A percentile compares a stretch with the other conserved stretches of the same genome.
Conservation (phyloP, 2,113 vertebrate species). For the Mormyrus iriodes region DNA sequence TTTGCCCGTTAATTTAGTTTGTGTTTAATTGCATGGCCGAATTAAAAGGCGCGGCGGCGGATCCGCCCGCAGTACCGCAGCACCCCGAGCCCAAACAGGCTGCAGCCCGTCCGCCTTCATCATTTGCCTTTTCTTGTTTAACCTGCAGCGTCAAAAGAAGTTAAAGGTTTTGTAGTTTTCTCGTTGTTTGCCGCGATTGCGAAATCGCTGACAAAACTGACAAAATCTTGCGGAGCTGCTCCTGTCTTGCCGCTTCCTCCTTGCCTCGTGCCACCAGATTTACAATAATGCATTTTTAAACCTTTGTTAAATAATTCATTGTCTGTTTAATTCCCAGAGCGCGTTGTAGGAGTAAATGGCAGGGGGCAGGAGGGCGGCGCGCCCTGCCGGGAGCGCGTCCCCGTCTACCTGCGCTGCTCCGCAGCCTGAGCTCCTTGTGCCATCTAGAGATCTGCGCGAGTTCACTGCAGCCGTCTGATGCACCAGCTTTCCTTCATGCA, state of each 20-base stretch:
- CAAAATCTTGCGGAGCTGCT: not conserved
- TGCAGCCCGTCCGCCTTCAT: not conserved
- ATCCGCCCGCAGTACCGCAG: not conserved
- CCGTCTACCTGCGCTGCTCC: not conserved
- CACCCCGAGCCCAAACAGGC: not conserved
- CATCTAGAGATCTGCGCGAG: conserved; percentile 38
- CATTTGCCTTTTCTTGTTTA: not conserved
- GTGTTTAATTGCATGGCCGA: not conserved
- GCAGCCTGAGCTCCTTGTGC: conserved; percentile 29
- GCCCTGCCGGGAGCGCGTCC: not conserved
- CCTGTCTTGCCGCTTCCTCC: not conserved
- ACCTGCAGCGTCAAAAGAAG: not conserved
- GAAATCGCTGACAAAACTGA: not conserved
- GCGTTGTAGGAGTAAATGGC: not conserved
- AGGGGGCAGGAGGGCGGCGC: not conserved
- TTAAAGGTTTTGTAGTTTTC: not conserved
- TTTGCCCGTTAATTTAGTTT: not conserved
- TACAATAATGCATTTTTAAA: not conserved
- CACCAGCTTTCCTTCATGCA: not conserved
- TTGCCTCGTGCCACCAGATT: not conserved
- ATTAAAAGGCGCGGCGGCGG: not conserved
- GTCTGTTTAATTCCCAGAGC: not conserved
- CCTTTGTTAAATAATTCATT: not conserved
- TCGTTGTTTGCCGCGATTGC: not conserved
- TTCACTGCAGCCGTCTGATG: conserved; percentile 20